Base-by-base conservation (phyloP, 2,888 invertebrate species). In the Drosophila anceps region DNA sequence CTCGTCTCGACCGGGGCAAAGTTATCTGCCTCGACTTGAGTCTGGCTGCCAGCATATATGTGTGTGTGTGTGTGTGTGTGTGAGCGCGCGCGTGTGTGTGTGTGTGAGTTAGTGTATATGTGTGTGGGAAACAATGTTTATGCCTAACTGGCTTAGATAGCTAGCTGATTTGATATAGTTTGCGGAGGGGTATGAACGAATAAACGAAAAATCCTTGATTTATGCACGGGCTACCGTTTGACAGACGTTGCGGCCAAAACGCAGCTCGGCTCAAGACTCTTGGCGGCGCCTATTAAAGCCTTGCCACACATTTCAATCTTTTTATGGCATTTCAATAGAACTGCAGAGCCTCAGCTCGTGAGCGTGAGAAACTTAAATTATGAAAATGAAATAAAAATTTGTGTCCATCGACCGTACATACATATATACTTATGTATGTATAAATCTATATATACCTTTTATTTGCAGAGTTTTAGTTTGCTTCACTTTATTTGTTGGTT, bases 301-400 rank as follows among this genome's bases (percentile, higher is more conserved):
- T 74, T 60, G 71, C 72, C 79, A 78, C 81, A 77, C 76, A 81
- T 78, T 81, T 82, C 89, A 89, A 86, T 76, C 79, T 84, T 88
- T 87, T 89, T 87, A 89, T 89, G 87, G 85, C 87, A 84, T 86
- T 86, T 89, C 85, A 86, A 89, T 89, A 87, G 89, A 85, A 84
- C 83, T 77, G 69, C 13, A 24, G 20, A 41, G 48, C 50, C 29
- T 12, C 33, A 51, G 39, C 29, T 29, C 13, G 18, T 24, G 71
- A 85, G 84, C 89, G 85, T 88, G 89, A 88, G 89, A 85, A 85
- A 88, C 85, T 57, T 9, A 75, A 83, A 84, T 84, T 85, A 88
- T 84, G 88, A 84, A 84, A 84, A 79, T 79, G 57, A 81, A 72
- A 81, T 78, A 41, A 59, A 57, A 75, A 39, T 51, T 29, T 35